Percentiles rank a stretch among this genome's conserved stretches.
phyloP scores from a whole-genome alignment of 2,113 vertebrate species.

The Neogobius melanostomus region DNA sequence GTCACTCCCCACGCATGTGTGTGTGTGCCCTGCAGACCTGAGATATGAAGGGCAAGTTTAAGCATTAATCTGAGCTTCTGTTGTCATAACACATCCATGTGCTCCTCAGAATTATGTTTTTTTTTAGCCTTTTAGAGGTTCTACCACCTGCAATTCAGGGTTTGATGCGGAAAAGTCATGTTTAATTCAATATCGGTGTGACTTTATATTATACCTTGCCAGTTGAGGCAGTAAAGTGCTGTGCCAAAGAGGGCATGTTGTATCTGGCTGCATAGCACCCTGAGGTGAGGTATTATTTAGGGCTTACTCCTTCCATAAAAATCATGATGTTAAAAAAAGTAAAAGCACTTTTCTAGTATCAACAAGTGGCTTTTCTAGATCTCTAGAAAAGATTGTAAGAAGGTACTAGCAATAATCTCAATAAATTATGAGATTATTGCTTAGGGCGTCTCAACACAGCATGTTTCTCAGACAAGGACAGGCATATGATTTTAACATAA shows the following conservation, averaged over 20 bases:
- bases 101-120: neutral
- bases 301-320: neutral
- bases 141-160: neutral
- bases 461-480: neutral
- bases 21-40: neutral
- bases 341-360: neutral
- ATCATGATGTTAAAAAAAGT: too few relatives aligned
- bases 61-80: conserved; percentile 42
- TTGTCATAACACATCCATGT: conserved; percentile 35
- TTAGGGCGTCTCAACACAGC: too few relatives aligned
- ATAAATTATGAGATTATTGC: neutral
- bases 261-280: conserved; percentile 39
- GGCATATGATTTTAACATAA: neutral
- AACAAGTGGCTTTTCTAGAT: neutral
- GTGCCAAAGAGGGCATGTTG: conserved; percentile 36
- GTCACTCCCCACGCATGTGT: neutral
- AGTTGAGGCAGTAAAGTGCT: conserved; percentile 6
- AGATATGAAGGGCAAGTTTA: conserved; percentile 30
- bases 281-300: conserved; percentile 15
- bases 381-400: too few relatives aligned
- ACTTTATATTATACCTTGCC: neutral
- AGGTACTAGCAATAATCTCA: neutral
- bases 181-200: neutral
- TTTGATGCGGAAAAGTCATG: conserved; percentile 6
- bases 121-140: neutral